Base-by-base conservation (phyloP, 2,113 vertebrate genomes). In the Murina feae region DNA sequence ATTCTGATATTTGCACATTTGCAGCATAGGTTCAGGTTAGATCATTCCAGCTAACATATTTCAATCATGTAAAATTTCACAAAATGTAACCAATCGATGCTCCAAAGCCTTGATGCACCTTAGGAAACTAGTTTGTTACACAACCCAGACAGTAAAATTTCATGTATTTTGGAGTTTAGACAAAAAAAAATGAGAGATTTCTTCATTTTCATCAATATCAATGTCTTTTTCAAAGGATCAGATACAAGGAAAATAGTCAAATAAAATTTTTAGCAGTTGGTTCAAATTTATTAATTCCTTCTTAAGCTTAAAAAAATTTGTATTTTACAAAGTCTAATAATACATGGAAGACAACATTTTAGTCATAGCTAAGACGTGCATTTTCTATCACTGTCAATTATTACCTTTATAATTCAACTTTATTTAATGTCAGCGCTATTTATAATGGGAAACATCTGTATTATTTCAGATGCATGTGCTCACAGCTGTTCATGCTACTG, bases 391-490 rank as follows among this genome's bases (percentile, higher is more conserved):
- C 32, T 82, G 28, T 91, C 75, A 89, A 30, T 53, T 80, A 89
- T 66, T 79, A 91, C 35, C 80, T 95, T 86, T 93, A n/a, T 69
- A 74, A 86, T 75, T 89, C 84, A 86, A 84, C 39, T 94, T 91
- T 86, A 51, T 76, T 83, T 93, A 95, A 51, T 80, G 30, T 75
- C 42, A 42, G 10, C 13, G 80, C 86, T 86, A 84, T 87, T 86
- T 96, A 79, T 93, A 86, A 91, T 83, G 44, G 60, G 89, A 51
- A 96, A 89, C 75, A 94, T 89, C 83, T 95, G 95, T 53, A 94
- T 80, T 91, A 86, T 76, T 94, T 86, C 76, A 89, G 91, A 80
- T 71, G 39, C 69, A 91, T 13, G 71, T 69, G 47, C 35, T 72
- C 81, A 86, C 84, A 96, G 94, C 80, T 96, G 87, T 49, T 91